These are phyloP conservation scores for Chloroclysta siterata DNA, from an alignment of 2,888 invertebrate genomes.

Conservation along the genomic window DNA sequence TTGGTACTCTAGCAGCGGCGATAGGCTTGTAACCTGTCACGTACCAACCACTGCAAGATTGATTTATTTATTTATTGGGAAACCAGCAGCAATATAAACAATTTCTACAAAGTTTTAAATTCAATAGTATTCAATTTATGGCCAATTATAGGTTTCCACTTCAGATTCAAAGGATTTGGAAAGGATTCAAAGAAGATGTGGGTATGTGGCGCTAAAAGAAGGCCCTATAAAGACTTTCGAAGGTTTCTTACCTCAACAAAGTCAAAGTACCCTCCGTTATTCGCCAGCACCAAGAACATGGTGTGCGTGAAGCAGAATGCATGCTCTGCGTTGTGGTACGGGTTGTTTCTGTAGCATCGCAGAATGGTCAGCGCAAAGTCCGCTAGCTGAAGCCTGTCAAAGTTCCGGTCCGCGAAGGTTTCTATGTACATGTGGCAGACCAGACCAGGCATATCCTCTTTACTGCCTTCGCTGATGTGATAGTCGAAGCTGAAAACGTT, in stretches of 20 bases:
- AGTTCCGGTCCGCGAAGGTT: constrained; percentile 69
- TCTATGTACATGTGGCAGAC: constrained; percentile 81
- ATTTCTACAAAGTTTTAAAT: too few species aligned
- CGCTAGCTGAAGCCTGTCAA: constrained; percentile 65
- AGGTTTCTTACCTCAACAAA: constrained; percentile 16
- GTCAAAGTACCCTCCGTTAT: constrained; percentile 77
- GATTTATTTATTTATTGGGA: too few species aligned
- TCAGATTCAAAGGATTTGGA: too few species aligned
- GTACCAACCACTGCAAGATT: too few species aligned
- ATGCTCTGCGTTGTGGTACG: constrained; percentile 87
- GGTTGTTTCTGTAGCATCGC: constrained; percentile 78
- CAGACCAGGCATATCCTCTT: constrained; percentile 80
- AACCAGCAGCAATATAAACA: too few species aligned
- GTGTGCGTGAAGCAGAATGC: constrained; percentile 87
- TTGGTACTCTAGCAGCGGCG: too few species aligned
- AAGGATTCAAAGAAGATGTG: too few species aligned
- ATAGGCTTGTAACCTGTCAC: too few species aligned
- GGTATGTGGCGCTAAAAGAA: not conserved
- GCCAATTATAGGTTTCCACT: too few species aligned
- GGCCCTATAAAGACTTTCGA: not conserved
- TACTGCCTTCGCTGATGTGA: constrained; percentile 80
- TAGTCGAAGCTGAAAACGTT: constrained; percentile 78
- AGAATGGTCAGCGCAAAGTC: constrained; percentile 81
- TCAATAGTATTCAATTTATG: too few species aligned
- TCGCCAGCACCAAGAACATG: constrained; percentile 82